Evolutionary conservation across 2,888 invertebrate species (phyloP), one percentile per base, ranked within the genome.

Genomic region (Drosophila fulvimacula): DNA sequence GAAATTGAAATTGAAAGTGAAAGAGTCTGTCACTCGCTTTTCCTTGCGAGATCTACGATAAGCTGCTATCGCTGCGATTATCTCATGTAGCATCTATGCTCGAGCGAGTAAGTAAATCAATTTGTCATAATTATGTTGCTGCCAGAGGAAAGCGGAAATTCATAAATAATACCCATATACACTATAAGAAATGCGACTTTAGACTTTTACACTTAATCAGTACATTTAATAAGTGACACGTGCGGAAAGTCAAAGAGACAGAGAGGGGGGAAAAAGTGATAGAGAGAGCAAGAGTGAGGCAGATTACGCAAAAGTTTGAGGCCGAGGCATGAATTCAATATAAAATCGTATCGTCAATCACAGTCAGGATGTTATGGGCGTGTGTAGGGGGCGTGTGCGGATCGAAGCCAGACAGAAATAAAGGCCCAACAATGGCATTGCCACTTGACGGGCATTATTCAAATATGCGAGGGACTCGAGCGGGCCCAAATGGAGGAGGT

Each of bases 371-470:
- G 34, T 59, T 27, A 6, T 51, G 1, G 61, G 7, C 11, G 17
- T 34, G 19, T 15, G 1, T 15, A 5, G 17, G 17, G 17, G 36
- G 46, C 27, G 24, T 41, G 42, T n/a, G 6, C 42, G 51, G 48
- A 57, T 64, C 66, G 62, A 66, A 69, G 65, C 57, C 82, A 76
- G 68, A 67, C 79, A 65, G 48, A 67, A 69, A 69, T 77, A 73
- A 73, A 69, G 64, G 79, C 79, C 76, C 64, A 62, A 78, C 77
- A 78, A 72, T 76, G 79, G 71, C 73, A 49, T 42, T 64, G 79
- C 88, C 83, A 88, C 83, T 84, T 84, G 83, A 84, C 66, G 79
- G 82, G 69, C 84, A 83, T 88, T 81, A 84, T 84, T 84, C 89
- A 88, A 84, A 83, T 71, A 71, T 65, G 72, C 64, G 67, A 65